Base-by-base conservation (phyloP, 2,888 invertebrate species). In the Tetramorium bicarinatum region DNA sequence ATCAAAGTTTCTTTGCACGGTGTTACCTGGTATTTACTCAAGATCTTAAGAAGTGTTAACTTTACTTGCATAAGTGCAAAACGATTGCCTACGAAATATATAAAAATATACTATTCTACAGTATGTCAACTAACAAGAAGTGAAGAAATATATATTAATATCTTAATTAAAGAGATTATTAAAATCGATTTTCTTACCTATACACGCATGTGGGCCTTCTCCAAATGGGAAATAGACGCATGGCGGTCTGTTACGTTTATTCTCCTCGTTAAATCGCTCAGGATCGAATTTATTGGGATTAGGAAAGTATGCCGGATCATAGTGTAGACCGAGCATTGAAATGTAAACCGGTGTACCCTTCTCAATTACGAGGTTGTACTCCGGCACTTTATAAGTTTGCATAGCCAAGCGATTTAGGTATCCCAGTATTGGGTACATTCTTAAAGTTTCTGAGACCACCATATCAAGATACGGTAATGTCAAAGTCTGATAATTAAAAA, bases 281-380 rank as follows among this genome's bases (percentile, higher is more conserved):
- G 95, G 95, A 88, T 95, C 93, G 86, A 94, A 95, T 80, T 91
- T 91, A 0, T 94, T 85, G 0, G 95, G 95, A 59, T 95, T 91
- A 0, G 95, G 93, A 76, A 91, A 95, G 82, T 94, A 94, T 62
- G 93, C 83, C 0, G 93, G 90, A 86, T 95, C 95, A 21, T 91
- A 92, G 25, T 95, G 95, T 18, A 95, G 47, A 0, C 93, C 94
- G 3, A 87, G 83, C 75, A 95, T 89, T 0, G 95, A 93, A n/a
- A 95, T 92, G 3, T 91, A 84, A 0, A 95, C 86, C 0, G 93
- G 91, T 11, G 91, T 93, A 2, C 94, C 95, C 75, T 94, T 92
- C 61, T 94, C 90, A 18, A 95, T 62, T n/a, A n/a, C n/a, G n/a
- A n/a, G n/a, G n/a, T n/a, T n/a, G n/a, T n/a, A n/a, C n/a, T n/a